A percentile compares a stretch with the other conserved stretches of the same genome.
phyloP scores from a whole-genome alignment of 2,113 vertebrate genomes.

The Puntigrus tetrazona region DNA sequence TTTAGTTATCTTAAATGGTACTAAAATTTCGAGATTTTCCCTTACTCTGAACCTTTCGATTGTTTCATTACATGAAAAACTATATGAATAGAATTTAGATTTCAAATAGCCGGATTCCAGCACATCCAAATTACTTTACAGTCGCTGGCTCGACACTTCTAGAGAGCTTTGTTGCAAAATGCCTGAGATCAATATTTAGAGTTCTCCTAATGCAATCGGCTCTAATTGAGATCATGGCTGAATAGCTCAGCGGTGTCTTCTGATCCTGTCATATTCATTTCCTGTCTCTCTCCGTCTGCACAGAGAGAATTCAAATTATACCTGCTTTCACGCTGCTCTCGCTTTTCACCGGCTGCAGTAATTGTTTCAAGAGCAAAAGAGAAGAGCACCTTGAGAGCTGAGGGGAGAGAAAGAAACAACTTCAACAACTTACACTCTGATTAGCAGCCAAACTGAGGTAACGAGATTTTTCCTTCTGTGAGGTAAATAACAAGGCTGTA shows the following conservation, averaged over 20 bases:
- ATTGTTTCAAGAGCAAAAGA: conserved; percentile 35
- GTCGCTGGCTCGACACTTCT: conserved; percentile 8
- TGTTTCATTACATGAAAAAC: neutral
- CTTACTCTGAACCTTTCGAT: conserved; percentile 1
- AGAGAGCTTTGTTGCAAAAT: conserved; percentile 27
- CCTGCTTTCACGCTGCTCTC: conserved; percentile 47
- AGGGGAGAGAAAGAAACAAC: conserved; percentile 17
- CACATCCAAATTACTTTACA: conserved; percentile 5
- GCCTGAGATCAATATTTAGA: conserved; percentile 40
- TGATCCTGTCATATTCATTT: conserved; percentile 56
- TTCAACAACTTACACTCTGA: conserved; percentile 40
- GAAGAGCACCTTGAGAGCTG: conserved; percentile 29
- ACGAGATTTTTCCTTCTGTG: conserved; percentile 12
- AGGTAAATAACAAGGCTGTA: conserved; percentile 23
- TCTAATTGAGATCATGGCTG: conserved; percentile 55
- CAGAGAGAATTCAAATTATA: conserved; percentile 57
- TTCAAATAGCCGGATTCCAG: conserved; percentile 10
- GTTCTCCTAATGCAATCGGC: conserved; percentile 40
- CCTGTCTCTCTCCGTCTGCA: conserved; percentile 37
- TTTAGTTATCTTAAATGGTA: no score
- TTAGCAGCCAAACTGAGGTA: conserved; percentile 37
- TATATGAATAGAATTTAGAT: conserved; percentile 8
- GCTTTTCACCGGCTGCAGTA: conserved; percentile 12
- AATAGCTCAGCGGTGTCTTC: conserved; percentile 40
- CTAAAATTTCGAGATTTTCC: neutral